These are phyloP conservation scores for Phalacrocorax aristotelis DNA, from an alignment of 2,113 vertebrate species.

Conservation along the genomic window DNA sequence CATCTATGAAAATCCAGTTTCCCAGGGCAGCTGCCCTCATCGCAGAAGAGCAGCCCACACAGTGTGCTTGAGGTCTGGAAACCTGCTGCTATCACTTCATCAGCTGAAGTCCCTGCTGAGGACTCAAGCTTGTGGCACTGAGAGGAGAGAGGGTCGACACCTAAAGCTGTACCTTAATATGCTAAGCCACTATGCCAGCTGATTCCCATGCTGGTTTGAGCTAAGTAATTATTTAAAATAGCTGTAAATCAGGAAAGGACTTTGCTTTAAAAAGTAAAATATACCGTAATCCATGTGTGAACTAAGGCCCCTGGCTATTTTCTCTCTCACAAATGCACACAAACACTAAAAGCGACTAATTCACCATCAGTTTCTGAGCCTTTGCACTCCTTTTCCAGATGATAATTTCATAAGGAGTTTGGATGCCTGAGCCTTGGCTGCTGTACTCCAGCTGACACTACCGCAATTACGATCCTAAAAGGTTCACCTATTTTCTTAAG, in stretches of 20 bases:
- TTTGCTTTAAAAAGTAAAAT: slow-evolving; percentile 51
- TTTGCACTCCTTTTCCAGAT: slow-evolving; percentile 3
- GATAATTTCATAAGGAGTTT: neutral
- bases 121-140: slow-evolving; percentile 32
- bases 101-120: slow-evolving; percentile 45
- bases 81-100: slow-evolving; percentile 64
- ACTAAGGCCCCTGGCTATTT: slow-evolving; percentile 42
- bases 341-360: neutral
- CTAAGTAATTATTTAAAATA: slow-evolving; percentile 71
- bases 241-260: slow-evolving; percentile 47
- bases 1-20: slow-evolving; percentile 49
- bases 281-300: slow-evolving; percentile 34
- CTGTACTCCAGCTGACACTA: neutral
- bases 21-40: slow-evolving; percentile 57
- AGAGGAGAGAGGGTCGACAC: neutral
- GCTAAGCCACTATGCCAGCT: slow-evolving; percentile 32
- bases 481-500: neutral
- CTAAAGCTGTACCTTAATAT: slow-evolving; percentile 33
- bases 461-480: neutral
- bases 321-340: neutral
- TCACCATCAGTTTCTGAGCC: neutral
- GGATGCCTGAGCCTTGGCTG: neutral
- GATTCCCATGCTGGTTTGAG: slow-evolving; percentile 54
- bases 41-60: slow-evolving; percentile 52
- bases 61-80: slow-evolving; percentile 60